Percentiles rank a stretch among this genome's conserved stretches.
These are phyloP conservation scores for Macrostomum lignano DNA, from an alignment of 1,140 invertebrate species.

Conservation along the genomic window DNA sequence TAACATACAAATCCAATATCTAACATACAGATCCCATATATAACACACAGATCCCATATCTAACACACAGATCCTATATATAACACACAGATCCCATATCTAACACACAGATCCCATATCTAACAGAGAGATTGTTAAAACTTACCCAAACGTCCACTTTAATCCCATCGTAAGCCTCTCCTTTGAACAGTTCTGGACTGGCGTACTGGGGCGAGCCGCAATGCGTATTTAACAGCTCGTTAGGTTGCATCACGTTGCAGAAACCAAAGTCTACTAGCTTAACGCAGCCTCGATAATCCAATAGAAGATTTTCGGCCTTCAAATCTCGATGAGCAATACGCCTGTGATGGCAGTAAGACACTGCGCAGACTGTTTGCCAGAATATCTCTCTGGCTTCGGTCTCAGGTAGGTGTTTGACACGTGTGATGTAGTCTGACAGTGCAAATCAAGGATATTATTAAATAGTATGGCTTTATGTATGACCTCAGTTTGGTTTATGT, in stretches of 20 bases:
- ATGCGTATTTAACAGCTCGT: slow-evolving; percentile 57
- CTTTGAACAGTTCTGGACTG: slow-evolving; percentile 78
- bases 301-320: slow-evolving; percentile 71
- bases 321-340: slow-evolving; percentile 76
- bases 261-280: slow-evolving; percentile 93
- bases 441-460: no score
- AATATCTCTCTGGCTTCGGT: slow-evolving; percentile 6
- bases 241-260: slow-evolving; percentile 59
- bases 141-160: slow-evolving; percentile 75
- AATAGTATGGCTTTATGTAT: no score
- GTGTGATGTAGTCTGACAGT: no score
- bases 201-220: slow-evolving; percentile 87
- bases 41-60: no score
- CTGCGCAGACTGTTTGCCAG: slow-evolving; percentile 63
- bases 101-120: no score
- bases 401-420: no score
- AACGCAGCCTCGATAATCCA: slow-evolving; percentile 72
- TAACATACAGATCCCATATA: no score
- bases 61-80: no score
- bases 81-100: no score
- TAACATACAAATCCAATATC: no score
- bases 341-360: slow-evolving; percentile 69
- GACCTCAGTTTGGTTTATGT: no score
- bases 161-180: slow-evolving; percentile 64
- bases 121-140: slow-evolving; percentile 7